These are phyloP conservation scores for Drosophila chauvacae DNA, from an alignment of 1,140 invertebrate genomes.

Conservation along the genomic window DNA sequence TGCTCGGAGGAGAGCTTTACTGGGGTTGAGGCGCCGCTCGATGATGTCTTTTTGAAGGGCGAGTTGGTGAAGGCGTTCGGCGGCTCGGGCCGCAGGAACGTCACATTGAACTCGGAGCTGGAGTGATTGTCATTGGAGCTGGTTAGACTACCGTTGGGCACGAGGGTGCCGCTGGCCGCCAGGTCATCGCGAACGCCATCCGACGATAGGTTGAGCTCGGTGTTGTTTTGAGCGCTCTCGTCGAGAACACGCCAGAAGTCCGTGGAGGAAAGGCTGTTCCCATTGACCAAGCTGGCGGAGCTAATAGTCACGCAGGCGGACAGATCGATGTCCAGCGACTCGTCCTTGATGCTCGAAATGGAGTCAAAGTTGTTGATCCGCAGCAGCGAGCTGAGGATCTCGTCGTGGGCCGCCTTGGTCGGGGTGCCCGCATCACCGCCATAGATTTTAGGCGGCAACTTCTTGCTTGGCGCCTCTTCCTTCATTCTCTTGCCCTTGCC, in stretches of 20 bases:
- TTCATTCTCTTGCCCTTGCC: conserved; percentile 77
- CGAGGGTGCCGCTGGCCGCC: conserved; percentile 27
- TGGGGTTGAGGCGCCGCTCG: conserved; percentile 32
- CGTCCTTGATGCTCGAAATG: conserved; percentile 82
- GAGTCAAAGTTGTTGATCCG: conserved; percentile 82
- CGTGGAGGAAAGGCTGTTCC: conserved; percentile 77
- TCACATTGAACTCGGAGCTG: conserved; percentile 67
- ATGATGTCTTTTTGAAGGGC: conserved; percentile 64
- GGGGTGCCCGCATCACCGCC: conserved; percentile 63
- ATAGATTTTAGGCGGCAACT: conserved; percentile 83
- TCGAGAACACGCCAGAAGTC: conserved; percentile 82
- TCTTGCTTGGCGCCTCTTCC: conserved; percentile 83
- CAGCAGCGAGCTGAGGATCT: conserved; percentile 76
- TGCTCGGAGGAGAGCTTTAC: conserved; percentile 57
- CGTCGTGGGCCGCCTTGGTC: conserved; percentile 76
- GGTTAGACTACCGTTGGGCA: conserved; percentile 8
- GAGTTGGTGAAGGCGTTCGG: conserved; percentile 74
- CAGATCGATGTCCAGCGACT: conserved; percentile 82
- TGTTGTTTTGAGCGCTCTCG: conserved; percentile 77
- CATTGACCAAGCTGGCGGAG: conserved; percentile 71
- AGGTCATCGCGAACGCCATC: conserved; percentile 60
- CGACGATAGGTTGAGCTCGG: conserved; percentile 65
- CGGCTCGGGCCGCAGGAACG: conserved; percentile 67
- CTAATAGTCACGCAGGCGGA: conserved; percentile 81
- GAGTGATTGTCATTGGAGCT: conserved; percentile 57